Conservation (phyloP, 2,797 vertebrate genomes). For the Sebastes taczanowskii region DNA sequence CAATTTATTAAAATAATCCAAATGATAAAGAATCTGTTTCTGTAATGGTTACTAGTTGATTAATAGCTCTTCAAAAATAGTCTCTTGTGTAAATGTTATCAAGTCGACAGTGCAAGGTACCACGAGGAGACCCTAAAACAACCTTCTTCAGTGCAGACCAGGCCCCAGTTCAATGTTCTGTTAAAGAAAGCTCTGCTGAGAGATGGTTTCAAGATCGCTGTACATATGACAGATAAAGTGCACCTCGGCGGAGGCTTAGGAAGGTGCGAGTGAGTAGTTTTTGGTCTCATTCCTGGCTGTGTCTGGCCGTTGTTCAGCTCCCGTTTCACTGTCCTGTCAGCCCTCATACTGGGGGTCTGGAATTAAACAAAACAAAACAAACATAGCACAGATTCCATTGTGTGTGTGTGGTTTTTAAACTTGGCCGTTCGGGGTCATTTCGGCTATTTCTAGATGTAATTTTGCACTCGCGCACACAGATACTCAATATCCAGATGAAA, state of each 20-base stretch:
- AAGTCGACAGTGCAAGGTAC: neutral
- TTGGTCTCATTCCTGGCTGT: slow-evolving; percentile 52
- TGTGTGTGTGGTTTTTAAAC: slow-evolving; percentile 63
- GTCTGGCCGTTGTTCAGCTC: slow-evolving; percentile 67
- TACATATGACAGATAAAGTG: slow-evolving; percentile 56
- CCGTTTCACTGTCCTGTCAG: slow-evolving; percentile 69
- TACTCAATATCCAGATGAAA: slow-evolving; percentile 73
- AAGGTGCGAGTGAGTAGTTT: slow-evolving; percentile 55
- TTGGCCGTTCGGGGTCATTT: slow-evolving; percentile 42
- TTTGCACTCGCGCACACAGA: slow-evolving; percentile 42
- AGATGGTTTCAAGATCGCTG: slow-evolving; percentile 47
- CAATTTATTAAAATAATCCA: neutral
- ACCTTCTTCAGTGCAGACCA: neutral
- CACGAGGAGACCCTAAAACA: slow-evolving; percentile 1
- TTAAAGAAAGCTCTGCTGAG: slow-evolving; percentile 22
- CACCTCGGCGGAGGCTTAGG: slow-evolving; percentile 14
- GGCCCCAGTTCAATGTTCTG: neutral
- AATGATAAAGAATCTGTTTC: neutral
- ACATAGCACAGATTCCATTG: slow-evolving; percentile 75
- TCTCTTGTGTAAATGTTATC: slow-evolving; percentile 10
- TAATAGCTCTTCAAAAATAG: neutral
- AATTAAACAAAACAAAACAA: slow-evolving; percentile 69
- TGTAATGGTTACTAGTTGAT: neutral
- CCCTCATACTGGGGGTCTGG: slow-evolving; percentile 69
- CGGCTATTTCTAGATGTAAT: slow-evolving; percentile 56